Evolutionary conservation across 2,888 invertebrate genomes (phyloP).

Genomic region (Amblyjoppa fuscipennis): DNA sequence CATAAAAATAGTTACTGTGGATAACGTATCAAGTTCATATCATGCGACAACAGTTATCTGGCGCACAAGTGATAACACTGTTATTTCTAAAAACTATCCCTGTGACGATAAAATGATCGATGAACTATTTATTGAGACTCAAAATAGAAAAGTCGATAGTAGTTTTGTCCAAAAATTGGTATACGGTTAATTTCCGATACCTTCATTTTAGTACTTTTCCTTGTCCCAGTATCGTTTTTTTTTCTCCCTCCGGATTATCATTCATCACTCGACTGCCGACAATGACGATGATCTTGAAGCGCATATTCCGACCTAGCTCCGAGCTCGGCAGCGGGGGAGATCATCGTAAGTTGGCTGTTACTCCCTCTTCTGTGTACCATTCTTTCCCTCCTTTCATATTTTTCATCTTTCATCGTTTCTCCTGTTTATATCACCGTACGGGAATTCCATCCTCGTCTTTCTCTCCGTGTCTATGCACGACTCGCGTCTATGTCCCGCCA

Average conservation of each 20-base stretch:
- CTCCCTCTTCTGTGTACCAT: conserved; percentile 6
- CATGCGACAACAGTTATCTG: too few species aligned
- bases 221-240: conserved; percentile 1
- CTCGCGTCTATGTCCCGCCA: conserved; percentile 76
- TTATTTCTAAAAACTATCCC: too few species aligned
- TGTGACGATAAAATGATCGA: not conserved
- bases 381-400: conserved; percentile 28
- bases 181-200: not conserved
- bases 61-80: too few species aligned
- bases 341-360: conserved; percentile 19
- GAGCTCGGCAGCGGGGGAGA: conserved; percentile 31
- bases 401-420: conserved; percentile 38
- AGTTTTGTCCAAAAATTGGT: not conserved
- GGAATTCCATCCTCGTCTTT: conserved; percentile 42
- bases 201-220: not conserved
- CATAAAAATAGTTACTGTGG: too few species aligned
- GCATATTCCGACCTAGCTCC: conserved; percentile 32
- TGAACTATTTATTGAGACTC: not conserved
- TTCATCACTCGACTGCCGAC: conserved; percentile 16
- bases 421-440: conserved; percentile 44
- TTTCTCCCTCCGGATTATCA: conserved; percentile 5
- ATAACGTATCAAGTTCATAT: too few species aligned
- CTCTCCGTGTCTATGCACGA: conserved; percentile 54
- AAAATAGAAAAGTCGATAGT: not conserved
- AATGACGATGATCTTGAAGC: conserved; percentile 52